phyloP scores from a whole-genome alignment of 2,888 invertebrate genomes.

The Glomeris marginata region DNA sequence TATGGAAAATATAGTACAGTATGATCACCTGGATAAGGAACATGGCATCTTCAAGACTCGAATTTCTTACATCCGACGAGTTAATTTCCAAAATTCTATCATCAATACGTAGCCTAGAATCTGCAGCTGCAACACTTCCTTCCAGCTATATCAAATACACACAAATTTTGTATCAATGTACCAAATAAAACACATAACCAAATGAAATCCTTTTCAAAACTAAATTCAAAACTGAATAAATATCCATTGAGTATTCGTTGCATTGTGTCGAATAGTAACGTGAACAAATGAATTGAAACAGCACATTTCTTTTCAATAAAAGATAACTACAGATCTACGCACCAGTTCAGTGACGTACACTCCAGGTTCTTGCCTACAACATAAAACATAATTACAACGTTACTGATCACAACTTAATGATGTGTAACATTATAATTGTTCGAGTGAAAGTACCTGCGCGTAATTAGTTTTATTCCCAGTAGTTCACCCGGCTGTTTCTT shows the following conservation, averaged over 20 bases:
- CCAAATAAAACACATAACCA: too few relatives aligned
- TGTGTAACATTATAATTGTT: conserved; percentile 5
- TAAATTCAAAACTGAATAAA: too few relatives aligned
- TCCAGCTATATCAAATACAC: conserved; percentile 24
- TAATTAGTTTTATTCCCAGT: conserved; percentile 32
- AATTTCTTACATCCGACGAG: conserved; percentile 30
- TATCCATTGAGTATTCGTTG: too few relatives aligned
- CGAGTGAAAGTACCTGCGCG: conserved; percentile 25
- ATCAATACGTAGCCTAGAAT: conserved; percentile 32
- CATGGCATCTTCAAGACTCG: conserved; percentile 34
- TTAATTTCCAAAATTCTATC: conserved; percentile 35
- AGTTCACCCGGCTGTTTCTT: conserved; percentile 29
- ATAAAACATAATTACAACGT: conserved; percentile 1
- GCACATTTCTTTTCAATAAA: neutral
- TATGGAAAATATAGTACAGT: too few relatives aligned
- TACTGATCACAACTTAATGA: conserved; percentile 13
- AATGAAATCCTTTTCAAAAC: too few relatives aligned
- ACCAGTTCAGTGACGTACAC: conserved; percentile 24
- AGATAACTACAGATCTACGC: conserved; percentile 4
- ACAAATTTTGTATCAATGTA: too few relatives aligned
- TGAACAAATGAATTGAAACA: conserved; percentile 4
- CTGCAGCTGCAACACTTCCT: conserved; percentile 30
- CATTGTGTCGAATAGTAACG: neutral
- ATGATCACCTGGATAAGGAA: conserved; percentile 22
- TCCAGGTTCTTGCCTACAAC: conserved; percentile 21